Evolutionary conservation across 2,113 vertebrate genomes (phyloP), one percentile per base, ranked within the genome.

Genomic region (Pedionomus torquatus): DNA sequence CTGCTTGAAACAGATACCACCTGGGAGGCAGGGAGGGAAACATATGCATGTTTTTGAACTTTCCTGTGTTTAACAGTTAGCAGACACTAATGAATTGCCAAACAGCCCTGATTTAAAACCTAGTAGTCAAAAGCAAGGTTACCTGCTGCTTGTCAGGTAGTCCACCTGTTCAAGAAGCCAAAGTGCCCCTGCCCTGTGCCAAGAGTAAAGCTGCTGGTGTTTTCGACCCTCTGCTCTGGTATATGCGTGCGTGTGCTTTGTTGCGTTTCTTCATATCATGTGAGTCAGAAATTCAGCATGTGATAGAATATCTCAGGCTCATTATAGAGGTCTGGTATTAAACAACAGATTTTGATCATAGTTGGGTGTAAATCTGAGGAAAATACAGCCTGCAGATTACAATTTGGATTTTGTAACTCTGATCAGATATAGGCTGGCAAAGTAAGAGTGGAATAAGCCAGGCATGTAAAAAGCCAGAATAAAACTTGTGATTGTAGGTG

Each of bases 1-100:
- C 93, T 95, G 93, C 96, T 97, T 97, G 96, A 97, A 98, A 96
- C 95, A 98, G 96, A 94, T 90, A 97, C 98, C 98, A 98, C 97
- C 98, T 98, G 98, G 98, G 97, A 98, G 97, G 97, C 96, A 96
- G 95, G 89, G 97, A 97, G 89, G 88, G 77, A 98, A 98, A 96
- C 97, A 98, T 97, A 97, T 96, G 86, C 97, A 96, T 84, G 96
- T 74, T 96, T 97, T 97, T 98, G 98, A 98, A 98, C 98, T 98
- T 97, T 93, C 87, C 87, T 96, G 91, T 97, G 97, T 97, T 97
- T 96, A 97, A 96, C 97, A 97, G 95, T 97, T 97, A 98, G 98
- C 97, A 98, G 97, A 95, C 97, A 95, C 97, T 97, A 98, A 97
- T 98, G 98, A 98, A 97, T 98, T 98, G 97, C 97, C 96, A 91